Base-by-base conservation (phyloP, 2,888 invertebrate genomes). In the Papilio gigon region DNA sequence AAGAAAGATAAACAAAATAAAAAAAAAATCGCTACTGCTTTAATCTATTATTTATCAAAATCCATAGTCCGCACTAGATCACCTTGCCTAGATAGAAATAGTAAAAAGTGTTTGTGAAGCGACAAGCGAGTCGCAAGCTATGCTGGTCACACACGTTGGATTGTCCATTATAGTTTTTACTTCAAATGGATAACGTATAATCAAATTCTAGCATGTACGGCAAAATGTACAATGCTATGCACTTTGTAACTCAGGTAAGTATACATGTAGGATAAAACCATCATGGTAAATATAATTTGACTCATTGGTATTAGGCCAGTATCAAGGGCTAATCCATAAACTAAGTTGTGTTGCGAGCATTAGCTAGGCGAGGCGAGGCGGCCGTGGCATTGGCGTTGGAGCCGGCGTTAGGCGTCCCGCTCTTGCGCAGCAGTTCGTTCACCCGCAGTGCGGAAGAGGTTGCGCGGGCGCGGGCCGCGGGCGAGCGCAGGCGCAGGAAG, bases 301-400 rank as follows among this genome's bases (percentile, higher is more conserved):
- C n/a, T n/a, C n/a, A n/a, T n/a, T n/a, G n/a, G n/a, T n/a, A 17
- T 22, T 47, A 11, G 22, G 0, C 47, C 12, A 22, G 22, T 47
- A 12, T 47, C 20, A 47, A 22, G 12, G 3, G 20, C 11, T 22
- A 47, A 47, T 4, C 22, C 9, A 47, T 0, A 22, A 11, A 20
- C 47, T 47, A 22, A 44, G 22, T 9, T 47, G 47, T 47, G 9
- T 47, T 1, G 9, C 22, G 17, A 5, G 47, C 47, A 47, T 47
- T 20, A 47, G 1, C 47, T n/a, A n/a, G n/a, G 40, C 40, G 80
- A 82, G 77, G 59, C 59, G 35, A 66, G 9, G 81, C 85, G 89
- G 82, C 90, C 89, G 84, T 90, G 91, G 91, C 89, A 88, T 88
- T 90, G 91, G 91, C 89, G 88, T 88, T 90, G 89, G 83, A 79